These are phyloP conservation scores for Ceyx erithaca DNA, from an alignment of 2,797 vertebrate species.

Conservation along the genomic window DNA sequence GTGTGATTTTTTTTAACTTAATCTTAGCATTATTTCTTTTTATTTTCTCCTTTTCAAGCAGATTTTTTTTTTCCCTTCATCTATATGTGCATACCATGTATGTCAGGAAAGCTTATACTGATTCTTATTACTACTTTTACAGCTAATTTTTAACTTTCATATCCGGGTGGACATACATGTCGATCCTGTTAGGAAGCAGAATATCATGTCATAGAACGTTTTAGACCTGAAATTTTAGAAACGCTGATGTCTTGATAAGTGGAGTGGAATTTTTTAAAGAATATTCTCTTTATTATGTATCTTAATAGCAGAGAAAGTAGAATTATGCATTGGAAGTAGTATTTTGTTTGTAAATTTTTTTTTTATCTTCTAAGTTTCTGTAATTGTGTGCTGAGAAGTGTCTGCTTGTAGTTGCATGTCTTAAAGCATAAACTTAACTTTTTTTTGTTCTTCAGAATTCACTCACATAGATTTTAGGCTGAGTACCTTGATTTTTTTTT, in stretches of 20 bases:
- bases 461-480: neutral
- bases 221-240: neutral
- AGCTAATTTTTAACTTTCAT: neutral
- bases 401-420: neutral
- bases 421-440: neutral
- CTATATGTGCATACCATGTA: accelerated
- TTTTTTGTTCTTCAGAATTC: neutral
- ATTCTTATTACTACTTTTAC: neutral
- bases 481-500: neutral
- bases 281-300: neutral
- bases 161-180: neutral
- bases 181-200: neutral
- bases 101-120: neutral
- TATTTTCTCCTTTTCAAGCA: neutral
- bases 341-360: neutral
- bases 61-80: neutral
- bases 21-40: neutral
- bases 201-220: neutral
- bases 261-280: neutral
- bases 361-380: neutral
- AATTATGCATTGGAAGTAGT: neutral
- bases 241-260: neutral
- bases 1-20: neutral
- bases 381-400: neutral
- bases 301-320: neutral